These are phyloP conservation scores for Ooceraea biroi DNA, from an alignment of 1,140 invertebrate species.

Conservation along the genomic window DNA sequence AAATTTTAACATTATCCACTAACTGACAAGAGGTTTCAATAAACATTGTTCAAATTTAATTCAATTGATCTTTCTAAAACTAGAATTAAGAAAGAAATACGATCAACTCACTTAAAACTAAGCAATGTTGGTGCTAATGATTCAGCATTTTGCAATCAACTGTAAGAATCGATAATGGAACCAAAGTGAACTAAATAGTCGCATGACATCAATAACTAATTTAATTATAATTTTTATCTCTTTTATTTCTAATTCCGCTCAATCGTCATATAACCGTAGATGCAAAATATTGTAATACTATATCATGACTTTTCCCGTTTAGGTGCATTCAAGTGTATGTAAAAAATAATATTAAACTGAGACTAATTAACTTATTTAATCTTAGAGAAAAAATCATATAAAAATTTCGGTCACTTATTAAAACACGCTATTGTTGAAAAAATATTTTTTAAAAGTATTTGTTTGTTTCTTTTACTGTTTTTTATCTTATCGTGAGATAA, in stretches of 20 bases:
- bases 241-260: neutral
- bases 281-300: neutral
- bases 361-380: too few relatives aligned
- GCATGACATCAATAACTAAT: neutral
- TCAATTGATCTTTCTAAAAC: neutral
- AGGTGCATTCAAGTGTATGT: neutral
- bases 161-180: neutral
- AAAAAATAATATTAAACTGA: neutral
- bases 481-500: neutral
- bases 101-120: neutral
- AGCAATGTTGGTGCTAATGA: neutral
- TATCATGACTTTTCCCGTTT: neutral
- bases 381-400: too few relatives aligned
- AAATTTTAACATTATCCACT: constrained; percentile 16
- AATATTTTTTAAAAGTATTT: too few relatives aligned
- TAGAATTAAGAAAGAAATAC: neutral
- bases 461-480: neutral
- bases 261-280: neutral
- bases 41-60: constrained; percentile 15
- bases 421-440: neutral
- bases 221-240: neutral
- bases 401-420: neutral
- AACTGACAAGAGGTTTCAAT: constrained; percentile 43
- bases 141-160: neutral
- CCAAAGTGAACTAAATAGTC: neutral